phyloP scores from a whole-genome alignment of 2,797 vertebrate genomes.

The Liparis tanakae region DNA sequence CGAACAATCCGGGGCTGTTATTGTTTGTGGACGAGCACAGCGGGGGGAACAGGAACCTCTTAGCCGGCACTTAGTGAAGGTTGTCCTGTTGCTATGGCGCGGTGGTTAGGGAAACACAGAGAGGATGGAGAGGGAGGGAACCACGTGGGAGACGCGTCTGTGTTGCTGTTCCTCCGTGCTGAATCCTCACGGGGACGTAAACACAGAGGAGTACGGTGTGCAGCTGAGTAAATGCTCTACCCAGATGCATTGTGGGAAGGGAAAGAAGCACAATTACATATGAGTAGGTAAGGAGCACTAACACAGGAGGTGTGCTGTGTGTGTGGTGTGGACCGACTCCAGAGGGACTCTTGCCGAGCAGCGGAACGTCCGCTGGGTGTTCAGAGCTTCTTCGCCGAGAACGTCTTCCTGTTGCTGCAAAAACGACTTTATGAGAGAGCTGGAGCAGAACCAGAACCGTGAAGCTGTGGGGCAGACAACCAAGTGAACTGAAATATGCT shows the following conservation, averaged over 20 bases:
- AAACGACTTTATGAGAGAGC: neutral
- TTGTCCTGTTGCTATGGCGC: conserved; percentile 71
- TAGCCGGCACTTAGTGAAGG: conserved; percentile 67
- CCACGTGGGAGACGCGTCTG: conserved; percentile 32
- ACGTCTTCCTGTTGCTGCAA: neutral
- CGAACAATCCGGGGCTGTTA: conserved; percentile 64
- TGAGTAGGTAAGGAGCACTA: neutral
- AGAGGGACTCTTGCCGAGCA: neutral
- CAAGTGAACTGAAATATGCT: neutral
- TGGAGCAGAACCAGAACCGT: neutral
- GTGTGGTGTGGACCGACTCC: conserved; percentile 9
- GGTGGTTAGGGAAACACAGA: conserved; percentile 39
- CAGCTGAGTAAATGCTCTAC: conserved; percentile 15
- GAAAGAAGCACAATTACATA: neutral
- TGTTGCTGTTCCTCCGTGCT: conserved; percentile 31
- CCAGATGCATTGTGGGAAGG: neutral
- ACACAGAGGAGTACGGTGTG: conserved; percentile 27
- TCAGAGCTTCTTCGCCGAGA: neutral
- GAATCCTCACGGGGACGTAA: conserved; percentile 31
- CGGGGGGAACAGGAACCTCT: conserved; percentile 60
- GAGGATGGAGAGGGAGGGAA: conserved; percentile 43
- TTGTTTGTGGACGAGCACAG: conserved; percentile 67
- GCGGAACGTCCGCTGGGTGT: neutral
- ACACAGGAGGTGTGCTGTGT: neutral
- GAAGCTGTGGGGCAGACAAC: neutral